Conservation (phyloP, 2,113 vertebrate genomes). For the Myrmecophaga tridactyla region DNA sequence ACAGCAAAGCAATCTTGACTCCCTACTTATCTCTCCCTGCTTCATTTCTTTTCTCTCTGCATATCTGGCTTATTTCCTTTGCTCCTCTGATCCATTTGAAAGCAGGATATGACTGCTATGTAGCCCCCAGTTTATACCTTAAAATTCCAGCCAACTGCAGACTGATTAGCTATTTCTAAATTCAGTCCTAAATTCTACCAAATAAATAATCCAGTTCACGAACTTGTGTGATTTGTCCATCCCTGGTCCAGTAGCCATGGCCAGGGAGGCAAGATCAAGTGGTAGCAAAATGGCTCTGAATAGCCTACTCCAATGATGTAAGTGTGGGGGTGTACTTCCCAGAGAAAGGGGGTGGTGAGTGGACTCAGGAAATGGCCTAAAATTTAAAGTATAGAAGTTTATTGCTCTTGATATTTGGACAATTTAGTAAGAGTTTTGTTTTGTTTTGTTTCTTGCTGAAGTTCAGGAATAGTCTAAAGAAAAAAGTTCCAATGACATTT, state of each 20-base stretch:
- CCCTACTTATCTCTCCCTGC: background rate
- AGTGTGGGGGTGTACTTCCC: background rate
- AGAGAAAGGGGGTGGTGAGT: background rate
- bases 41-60: background rate
- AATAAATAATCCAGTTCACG: background rate
- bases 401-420: background rate
- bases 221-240: background rate
- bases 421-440: background rate
- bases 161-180: background rate
- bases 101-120: background rate
- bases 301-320: background rate
- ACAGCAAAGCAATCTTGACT: background rate
- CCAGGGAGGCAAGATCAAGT: background rate
- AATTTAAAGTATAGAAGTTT: background rate
- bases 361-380: background rate
- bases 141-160: background rate
- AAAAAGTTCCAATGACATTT: background rate
- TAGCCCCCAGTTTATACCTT: background rate
- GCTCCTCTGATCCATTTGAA: background rate
- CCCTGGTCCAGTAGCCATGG: background rate
- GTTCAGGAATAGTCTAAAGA: background rate
- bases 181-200: background rate
- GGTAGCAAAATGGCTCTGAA: background rate
- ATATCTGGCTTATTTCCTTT: background rate
- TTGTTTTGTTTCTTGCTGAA: slow-evolving; percentile 7